These are phyloP conservation scores for Neolamprologus kungweensis DNA, from an alignment of 2,113 vertebrate species.

Conservation along the genomic window DNA sequence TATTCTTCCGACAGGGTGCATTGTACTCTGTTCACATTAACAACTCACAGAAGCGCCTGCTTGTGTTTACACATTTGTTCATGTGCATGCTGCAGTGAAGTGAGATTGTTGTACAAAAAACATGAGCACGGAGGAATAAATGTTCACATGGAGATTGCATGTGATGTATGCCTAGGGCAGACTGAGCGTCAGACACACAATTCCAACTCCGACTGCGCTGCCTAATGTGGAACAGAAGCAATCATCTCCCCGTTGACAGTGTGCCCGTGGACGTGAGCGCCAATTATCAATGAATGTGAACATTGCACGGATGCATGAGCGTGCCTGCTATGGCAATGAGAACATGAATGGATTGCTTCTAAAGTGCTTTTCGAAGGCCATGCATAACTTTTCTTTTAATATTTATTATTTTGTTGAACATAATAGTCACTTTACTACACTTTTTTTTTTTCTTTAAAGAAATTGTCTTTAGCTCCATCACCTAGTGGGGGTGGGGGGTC, in stretches of 20 bases:
- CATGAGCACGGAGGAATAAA: not conserved
- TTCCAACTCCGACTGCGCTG: not conserved
- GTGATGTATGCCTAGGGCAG: not conserved
- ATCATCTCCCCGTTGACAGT: not conserved
- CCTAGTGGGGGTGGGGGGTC: too few relatives aligned
- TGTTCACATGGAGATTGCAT: not conserved
- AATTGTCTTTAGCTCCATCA: too few relatives aligned
- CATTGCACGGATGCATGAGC: not conserved
- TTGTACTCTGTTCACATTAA: not conserved
- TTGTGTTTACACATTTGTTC: not conserved
- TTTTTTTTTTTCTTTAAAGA: too few relatives aligned
- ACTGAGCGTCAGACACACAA: not conserved
- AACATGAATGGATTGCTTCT: not conserved
- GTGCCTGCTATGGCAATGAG: not conserved
- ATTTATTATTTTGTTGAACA: not conserved
- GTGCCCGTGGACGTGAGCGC: not conserved
- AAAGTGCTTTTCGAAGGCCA: not conserved
- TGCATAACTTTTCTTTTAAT: not conserved
- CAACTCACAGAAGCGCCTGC: not conserved
- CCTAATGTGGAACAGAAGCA: not conserved
- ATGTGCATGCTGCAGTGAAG: not conserved
- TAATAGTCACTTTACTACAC: not conserved
- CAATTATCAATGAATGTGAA: not conserved
- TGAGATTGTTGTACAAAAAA: not conserved
- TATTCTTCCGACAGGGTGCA: not conserved